Evolutionary conservation across 2,797 vertebrate genomes (phyloP).

Genomic region (Tympanoctomys barrerae): DNA sequence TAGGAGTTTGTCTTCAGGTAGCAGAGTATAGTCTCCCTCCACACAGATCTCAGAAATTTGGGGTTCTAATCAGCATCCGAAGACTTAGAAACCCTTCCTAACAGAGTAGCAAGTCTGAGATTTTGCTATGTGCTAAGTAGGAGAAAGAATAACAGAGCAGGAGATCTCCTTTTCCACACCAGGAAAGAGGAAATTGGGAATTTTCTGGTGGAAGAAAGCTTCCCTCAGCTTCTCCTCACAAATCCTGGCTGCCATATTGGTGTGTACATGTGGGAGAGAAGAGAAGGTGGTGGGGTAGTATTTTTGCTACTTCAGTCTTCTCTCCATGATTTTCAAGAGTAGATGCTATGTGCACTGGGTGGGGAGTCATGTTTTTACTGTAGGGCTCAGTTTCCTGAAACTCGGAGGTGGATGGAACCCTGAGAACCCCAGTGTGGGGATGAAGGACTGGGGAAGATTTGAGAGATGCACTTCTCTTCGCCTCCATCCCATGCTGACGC

Average conservation of each 20-base stretch:
- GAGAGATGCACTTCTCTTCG: not conserved
- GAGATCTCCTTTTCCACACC: not conserved
- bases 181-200: not conserved
- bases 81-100: not conserved
- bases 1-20: not conserved
- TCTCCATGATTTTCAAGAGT: not conserved
- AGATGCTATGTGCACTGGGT: too few relatives aligned
- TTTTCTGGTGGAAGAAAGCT: not conserved
- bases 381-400: not conserved
- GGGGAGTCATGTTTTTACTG: not conserved
- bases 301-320: not conserved
- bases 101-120: too few relatives aligned
- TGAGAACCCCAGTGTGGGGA: not conserved
- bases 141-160: not conserved
- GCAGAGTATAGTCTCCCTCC: not conserved
- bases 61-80: not conserved
- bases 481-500: constrained; percentile 8
- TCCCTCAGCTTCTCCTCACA: not conserved
- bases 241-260: not conserved
- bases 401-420: not conserved
- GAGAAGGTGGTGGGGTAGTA: not conserved
- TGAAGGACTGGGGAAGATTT: not conserved
- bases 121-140: not conserved
- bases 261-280: not conserved
- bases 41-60: not conserved